Base-by-base conservation (phyloP, 1,140 invertebrate species). In the Agrypnia vestita region DNA sequence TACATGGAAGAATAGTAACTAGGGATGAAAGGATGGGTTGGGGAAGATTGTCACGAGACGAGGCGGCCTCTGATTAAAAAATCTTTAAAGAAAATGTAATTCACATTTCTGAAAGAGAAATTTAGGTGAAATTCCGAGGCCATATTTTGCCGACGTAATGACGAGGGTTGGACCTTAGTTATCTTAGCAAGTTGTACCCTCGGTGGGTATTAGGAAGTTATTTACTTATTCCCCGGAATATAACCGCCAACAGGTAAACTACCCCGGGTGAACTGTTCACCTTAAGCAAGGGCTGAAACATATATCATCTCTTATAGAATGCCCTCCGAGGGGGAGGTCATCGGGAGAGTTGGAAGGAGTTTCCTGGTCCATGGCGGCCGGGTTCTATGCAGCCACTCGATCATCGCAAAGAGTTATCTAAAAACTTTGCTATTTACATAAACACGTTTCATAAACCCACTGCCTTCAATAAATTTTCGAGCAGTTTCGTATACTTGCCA, bases 231-330 rank as follows among this genome's bases (percentile, higher is more conserved):
- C 61, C 61, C 61, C 8, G 7, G 25, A n/a, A 35, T 44, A 64
- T 35, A 64, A 64, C 61, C 61, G 19, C 61, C 61, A 64, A 64
- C 61, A 64, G 61, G 61, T 64, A 64, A 64, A 64, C 61, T 64
- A 64, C 25, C 61, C 61, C 61, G 3, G 17, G 25, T 64, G 35
- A 64, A 64, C 61, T 44, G 12, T n/a, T 64, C 61, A 35, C 61
- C 61, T 64, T 43, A 12, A 13, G 61, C 7, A 13, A 43, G 25
- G 13, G n/a, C 61, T 21, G 61, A 43, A n/a, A 25, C 61, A 43
- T 43, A 64, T 64, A 64, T n/a, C 61, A 44, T 43, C 25, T 8
- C 19, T 43, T 64, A 64, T n/a, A 64, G 35, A 43, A 64, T 1
- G 61, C 19, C 10, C 25, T 64, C 61, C 10, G 1, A 21, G 35